Evolutionary conservation across 2,888 invertebrate species (phyloP).

Genomic region (Orthosia cruda): DNA sequence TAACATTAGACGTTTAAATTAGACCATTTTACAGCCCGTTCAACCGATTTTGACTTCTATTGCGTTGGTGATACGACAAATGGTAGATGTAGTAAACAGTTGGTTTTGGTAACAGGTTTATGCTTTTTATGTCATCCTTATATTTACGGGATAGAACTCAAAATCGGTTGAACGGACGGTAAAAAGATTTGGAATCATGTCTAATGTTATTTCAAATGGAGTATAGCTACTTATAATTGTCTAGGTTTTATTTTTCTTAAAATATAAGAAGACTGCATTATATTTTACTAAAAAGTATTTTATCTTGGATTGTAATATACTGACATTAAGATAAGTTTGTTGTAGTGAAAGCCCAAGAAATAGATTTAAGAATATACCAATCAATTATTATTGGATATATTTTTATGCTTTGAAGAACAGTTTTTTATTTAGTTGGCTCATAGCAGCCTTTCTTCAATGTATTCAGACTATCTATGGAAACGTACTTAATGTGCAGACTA

Average conservation of each 20-base stretch:
- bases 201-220: too few species aligned
- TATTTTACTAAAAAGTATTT: conserved; percentile 16
- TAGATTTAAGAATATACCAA: conserved; percentile 33
- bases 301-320: conserved; percentile 13
- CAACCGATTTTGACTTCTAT: too few species aligned
- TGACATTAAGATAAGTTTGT: conserved; percentile 30
- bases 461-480: conserved; percentile 20
- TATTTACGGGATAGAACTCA: too few species aligned
- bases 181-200: too few species aligned
- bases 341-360: conserved; percentile 25
- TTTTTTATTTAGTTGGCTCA: conserved; percentile 6
- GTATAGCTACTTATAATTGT: conserved; percentile 34
- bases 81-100: too few species aligned
- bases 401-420: conserved; percentile 11
- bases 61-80: too few species aligned
- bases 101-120: too few species aligned
- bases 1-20: too few species aligned
- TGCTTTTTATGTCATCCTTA: too few species aligned
- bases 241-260: conserved; percentile 33
- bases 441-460: conserved; percentile 11
- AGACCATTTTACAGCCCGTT: too few species aligned
- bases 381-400: conserved; percentile 5
- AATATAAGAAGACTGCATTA: conserved; percentile 21
- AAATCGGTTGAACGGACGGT: too few species aligned
- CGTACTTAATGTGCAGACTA: conserved; percentile 18